These are phyloP conservation scores for Drymodes brunneopygia DNA, from an alignment of 2,113 vertebrate genomes.

Conservation along the genomic window DNA sequence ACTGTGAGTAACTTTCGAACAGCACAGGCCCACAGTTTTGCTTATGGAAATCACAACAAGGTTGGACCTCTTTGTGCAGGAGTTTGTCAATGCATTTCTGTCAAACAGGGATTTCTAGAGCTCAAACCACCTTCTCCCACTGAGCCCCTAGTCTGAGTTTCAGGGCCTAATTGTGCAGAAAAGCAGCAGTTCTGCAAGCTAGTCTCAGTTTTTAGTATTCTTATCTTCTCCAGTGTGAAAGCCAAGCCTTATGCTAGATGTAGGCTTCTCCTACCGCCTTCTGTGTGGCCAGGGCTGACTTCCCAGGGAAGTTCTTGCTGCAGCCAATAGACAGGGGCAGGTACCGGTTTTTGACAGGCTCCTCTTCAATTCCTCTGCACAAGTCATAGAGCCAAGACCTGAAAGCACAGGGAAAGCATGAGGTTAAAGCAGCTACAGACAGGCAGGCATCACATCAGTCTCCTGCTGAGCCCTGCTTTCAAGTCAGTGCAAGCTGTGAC, in stretches of 20 bases:
- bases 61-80: not conserved
- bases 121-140: not conserved
- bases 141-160: not conserved
- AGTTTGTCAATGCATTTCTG: not conserved
- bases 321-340: conserved; percentile 93
- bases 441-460: not conserved
- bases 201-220: not conserved
- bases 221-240: not conserved
- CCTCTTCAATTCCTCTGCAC: conserved; percentile 93
- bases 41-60: not conserved
- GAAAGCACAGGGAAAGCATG: conserved; percentile 18
- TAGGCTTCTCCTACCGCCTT: conserved; percentile 76
- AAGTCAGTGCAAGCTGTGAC: not conserved
- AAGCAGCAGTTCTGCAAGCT: not conserved
- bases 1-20: not conserved
- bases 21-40: not conserved
- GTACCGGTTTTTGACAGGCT: conserved; percentile 89
- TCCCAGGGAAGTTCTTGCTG: conserved; percentile 93
- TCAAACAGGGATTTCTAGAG: not conserved
- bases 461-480: not conserved
- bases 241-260: not conserved
- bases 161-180: not conserved
- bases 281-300: conserved; percentile 78
- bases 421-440: not conserved
- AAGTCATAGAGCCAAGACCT: conserved; percentile 91